Base-by-base conservation (phyloP, 2,888 invertebrate genomes). In the Idaea dimidiata region DNA sequence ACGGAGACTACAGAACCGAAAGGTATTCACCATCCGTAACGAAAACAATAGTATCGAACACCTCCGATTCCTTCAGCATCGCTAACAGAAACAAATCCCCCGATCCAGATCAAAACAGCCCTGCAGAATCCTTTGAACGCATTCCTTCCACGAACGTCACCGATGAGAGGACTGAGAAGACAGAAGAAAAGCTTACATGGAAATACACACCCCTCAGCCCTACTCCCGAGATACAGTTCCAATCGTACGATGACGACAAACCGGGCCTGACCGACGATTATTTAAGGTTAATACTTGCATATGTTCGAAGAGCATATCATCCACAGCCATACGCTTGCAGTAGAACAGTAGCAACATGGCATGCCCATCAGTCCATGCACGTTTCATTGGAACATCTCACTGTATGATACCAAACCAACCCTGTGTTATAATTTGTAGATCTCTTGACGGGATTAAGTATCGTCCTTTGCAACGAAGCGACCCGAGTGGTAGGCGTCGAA, bases 361-460 rank as follows among this genome's bases (percentile, higher is more conserved):
- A 77, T 79, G 76, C 80, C 73, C 69, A 77, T 70, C 77, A 77
- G 59, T 76, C 80, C 73, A 77, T 77, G 85, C 87, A 89, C 85
- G 81, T 76, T 73, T 80, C 76, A 80, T 79, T 70, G 81, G 80
- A 81, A 74, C 72, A 67, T 70, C 78, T 81, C 83, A 79, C 77
- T 89, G 86, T 87, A 88, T 75, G 80, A 89, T 87, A 89, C 74
- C 86, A 79, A 86, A 81, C 90, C 88, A 86, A 81, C 90, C 88
- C 89, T 84, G 72, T 88, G 91, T 93, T 90, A 89, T 93, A 59
- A 64, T 68, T 72, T 93, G 88, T 92, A 93, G 93, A 84, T 94
- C 94, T 74, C 91, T 95, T 79, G 95, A 95, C 83, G 95, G 95
- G 73, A 93, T 95, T 76, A 94, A 94, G 83, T 93, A 84, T 77